These are phyloP conservation scores for Diadumene lineata DNA, from an alignment of 92 coral and sea anemone species.

Conservation along the genomic window DNA sequence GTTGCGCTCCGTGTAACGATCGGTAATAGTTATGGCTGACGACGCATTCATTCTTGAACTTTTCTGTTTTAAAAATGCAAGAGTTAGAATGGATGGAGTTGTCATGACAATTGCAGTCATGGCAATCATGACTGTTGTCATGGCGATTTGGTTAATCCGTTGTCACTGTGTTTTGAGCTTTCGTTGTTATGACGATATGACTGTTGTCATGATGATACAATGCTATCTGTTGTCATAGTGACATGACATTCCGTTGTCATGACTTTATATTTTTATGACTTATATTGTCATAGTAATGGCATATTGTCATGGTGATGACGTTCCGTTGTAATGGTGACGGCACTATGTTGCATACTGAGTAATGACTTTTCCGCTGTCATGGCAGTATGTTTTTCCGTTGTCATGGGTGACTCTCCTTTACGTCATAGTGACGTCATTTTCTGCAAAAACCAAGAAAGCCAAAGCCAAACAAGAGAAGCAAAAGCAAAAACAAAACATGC, in stretches of 20 bases:
- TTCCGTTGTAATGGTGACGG: background rate
- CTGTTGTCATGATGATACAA: background rate
- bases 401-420: constrained; percentile 14
- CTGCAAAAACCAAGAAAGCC: constrained; percentile 28
- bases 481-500: constrained; percentile 37
- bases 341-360: too few species aligned
- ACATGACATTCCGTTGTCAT: constrained; percentile 6
- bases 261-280: background rate
- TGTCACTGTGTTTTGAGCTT: background rate
- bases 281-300: background rate
- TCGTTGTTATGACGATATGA: background rate
- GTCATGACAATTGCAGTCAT: constrained; percentile 29
- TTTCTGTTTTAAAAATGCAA: constrained; percentile 61
- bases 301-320: constrained; percentile 5
- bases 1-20: constrained; percentile 86
- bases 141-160: background rate
- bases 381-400: background rate
- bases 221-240: background rate
- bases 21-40: constrained; percentile 98
- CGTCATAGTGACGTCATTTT: constrained; percentile 31
- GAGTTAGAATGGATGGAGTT: constrained; percentile 34
- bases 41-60: constrained; percentile 89
- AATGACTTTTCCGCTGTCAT: background rate
- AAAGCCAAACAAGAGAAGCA: constrained; percentile 30
- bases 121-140: background rate